Evolutionary conservation across 2,888 invertebrate species (phyloP), one percentile per base, ranked within the genome.

Genomic region (Xanthia togata): DNA sequence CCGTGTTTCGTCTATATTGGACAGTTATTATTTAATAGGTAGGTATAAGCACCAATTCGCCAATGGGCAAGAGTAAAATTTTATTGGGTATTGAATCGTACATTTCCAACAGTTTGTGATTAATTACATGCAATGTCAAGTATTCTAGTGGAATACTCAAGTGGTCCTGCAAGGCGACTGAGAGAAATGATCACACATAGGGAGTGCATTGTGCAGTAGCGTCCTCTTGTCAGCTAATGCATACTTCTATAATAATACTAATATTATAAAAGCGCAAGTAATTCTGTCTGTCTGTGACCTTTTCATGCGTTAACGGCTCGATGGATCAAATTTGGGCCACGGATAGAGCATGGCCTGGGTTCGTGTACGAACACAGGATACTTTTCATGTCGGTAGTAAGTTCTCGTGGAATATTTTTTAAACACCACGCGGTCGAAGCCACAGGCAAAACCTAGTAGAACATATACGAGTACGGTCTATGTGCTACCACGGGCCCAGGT

Each of bases 11-110:
- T 69, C 70, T 55, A 23, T 73, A 84, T 57, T 70, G 71, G 41
- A 38, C 68, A 11, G 50, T 84, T 70, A 79, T 84, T 71, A 83
- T 74, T 84, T 79, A 82, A 74, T 69, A 53, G 11, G 35, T 60
- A 80, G 8, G 31, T 55, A 35, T 11, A 59, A 64, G 47, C 53
- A 26, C 67, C 14, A 41, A 17, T 50, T 60, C 60, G 41, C 17
- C 47, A 68, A 41, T 63, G 35, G 70, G 17, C 23, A 38, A 12
- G 23, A 23, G 35, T 78, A 62, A 67, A 38, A 62, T 38, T 53
- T 59, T 26, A 81, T 53, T 26, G 14, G 23, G 47, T 9, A 50
- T 57, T 62, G 11, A 55, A 76, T 55, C 17, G 41, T 20, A 44
- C 35, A 57, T 65, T 57, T 38, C 4, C 35, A 44, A n/a, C 17